Evolutionary conservation across 2,888 invertebrate species (phyloP).

Genomic region (Cybosia mesomella): DNA sequence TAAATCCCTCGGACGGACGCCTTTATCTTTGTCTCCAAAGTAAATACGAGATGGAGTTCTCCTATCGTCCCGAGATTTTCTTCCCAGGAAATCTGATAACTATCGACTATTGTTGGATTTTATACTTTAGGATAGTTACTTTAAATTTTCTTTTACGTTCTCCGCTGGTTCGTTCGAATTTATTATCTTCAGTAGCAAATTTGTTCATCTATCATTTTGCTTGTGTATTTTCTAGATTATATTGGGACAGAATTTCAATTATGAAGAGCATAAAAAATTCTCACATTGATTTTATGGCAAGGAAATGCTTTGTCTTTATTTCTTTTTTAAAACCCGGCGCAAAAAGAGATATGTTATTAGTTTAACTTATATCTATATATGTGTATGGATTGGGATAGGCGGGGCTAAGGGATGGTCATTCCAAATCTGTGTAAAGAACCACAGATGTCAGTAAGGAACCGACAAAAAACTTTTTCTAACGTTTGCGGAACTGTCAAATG

Average conservation of each 20-base stretch:
- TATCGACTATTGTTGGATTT: constrained; percentile 43
- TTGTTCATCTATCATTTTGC: constrained; percentile 28
- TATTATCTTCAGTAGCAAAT: constrained; percentile 25
- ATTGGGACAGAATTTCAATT: constrained; percentile 3
- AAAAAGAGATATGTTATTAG: too few relatives aligned
- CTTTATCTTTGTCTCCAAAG: constrained; percentile 71
- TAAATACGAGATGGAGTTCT: constrained; percentile 61
- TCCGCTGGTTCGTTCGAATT: constrained; percentile 20
- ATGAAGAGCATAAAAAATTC: neutral
- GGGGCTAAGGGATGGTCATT: too few relatives aligned
- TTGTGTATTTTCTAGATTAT: constrained; percentile 14
- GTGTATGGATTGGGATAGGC: too few relatives aligned
- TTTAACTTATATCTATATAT: too few relatives aligned
- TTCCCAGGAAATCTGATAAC: constrained; percentile 42
- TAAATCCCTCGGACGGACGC: constrained; percentile 64
- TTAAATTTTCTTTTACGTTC: constrained; percentile 32
- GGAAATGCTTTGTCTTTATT: neutral
- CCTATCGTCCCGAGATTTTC: constrained; percentile 23
- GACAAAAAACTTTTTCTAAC: neutral
- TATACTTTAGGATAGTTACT: constrained; percentile 44
- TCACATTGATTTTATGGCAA: neutral
- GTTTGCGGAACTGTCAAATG: neutral
- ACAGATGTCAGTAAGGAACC: neutral
- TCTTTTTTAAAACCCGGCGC: too few relatives aligned
- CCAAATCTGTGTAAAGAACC: too few relatives aligned